A percentile compares a stretch with the other conserved stretches of the same genome.
phyloP scores from a whole-genome alignment of 2,797 vertebrate species.

The Lepus oiostolus region DNA sequence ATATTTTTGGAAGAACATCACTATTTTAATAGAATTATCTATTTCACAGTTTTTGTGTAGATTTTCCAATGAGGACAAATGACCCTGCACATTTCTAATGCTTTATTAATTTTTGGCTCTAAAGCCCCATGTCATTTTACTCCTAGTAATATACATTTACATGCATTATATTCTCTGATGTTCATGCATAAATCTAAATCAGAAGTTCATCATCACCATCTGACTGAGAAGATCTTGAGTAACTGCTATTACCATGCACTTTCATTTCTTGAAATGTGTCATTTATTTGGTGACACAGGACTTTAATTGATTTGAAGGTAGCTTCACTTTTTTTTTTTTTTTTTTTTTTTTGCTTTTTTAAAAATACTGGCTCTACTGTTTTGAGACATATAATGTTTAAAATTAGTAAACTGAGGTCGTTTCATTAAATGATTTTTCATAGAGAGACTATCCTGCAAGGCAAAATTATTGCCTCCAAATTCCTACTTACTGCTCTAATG shows the following conservation, averaged over 20 bases:
- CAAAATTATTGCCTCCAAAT: constrained; percentile 46
- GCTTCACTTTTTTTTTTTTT: background rate
- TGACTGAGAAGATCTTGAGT: background rate
- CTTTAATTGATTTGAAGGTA: constrained; percentile 6
- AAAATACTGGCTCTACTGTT: background rate
- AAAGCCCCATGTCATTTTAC: background rate
- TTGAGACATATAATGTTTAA: constrained; percentile 15
- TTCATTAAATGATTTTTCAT: constrained; percentile 51
- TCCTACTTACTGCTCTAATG: constrained; percentile 50
- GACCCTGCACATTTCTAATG: background rate
- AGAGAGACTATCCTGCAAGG: constrained; percentile 24
- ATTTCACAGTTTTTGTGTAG: background rate
- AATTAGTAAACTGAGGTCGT: constrained; percentile 2
- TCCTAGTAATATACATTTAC: background rate
- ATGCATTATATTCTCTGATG: background rate
- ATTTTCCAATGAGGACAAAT: constrained; percentile 14
- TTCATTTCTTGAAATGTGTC: background rate
- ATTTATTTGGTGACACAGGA: background rate
- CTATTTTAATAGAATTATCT: background rate
- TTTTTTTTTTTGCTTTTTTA: constrained; percentile 54
- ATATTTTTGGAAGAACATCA: background rate
- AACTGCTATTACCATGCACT: background rate
- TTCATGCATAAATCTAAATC: background rate
- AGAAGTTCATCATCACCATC: background rate
- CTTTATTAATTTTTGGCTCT: background rate